Base-by-base conservation (phyloP, 2,113 vertebrate genomes). In the Sinocyclocheilus anophthalmus region DNA sequence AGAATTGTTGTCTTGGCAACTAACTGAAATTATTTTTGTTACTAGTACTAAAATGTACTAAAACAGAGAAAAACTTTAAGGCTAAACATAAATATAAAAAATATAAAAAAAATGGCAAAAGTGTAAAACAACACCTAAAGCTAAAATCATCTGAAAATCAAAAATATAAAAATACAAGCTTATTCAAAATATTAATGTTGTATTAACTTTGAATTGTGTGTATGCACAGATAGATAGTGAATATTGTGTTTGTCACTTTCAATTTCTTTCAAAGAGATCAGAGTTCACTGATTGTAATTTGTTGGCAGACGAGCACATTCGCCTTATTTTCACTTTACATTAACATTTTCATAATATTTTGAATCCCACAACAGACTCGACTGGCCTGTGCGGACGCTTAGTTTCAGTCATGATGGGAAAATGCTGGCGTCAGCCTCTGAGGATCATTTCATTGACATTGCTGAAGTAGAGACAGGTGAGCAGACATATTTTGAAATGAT, bases 381-480 rank as follows among this genome's bases (percentile, higher is more conserved):
- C 92, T 99, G 98, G 98, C 98, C 98, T 0, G 98, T 98, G 85
- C 95, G 98, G 87, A 99, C 98, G 0, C 93, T 99, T 84, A 99
- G 98, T 92, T 99, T 99, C 83, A 99, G 98, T 93, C 97, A 99
- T 0, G 98, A 99, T 76, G 98, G 98, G 18, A 98, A 97, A 92
- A 99, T 99, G 98, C 91, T 99, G 92, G 98, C 98, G 0, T 99
- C 98, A 0, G 98, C 98, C 0, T 99, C 97, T 0, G 98, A 99
- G 91, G 98, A 99, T 91, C 98, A 99, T 89, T 99, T 99, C 92
- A 99, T 99, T 45, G 98, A 99, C 91, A 99, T 99, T 42, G 97
- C 97, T 0, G 97, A 99, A 88, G 98, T 99, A 79, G 97, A 99
- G 90, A 99, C 98, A 76, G 98, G 98, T 99, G 93, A 88, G 89